Percentiles rank a stretch among this genome's conserved stretches.
These are phyloP conservation scores for Setipinna tenuifilis DNA, from an alignment of 2,797 vertebrate genomes.

Conservation along the genomic window DNA sequence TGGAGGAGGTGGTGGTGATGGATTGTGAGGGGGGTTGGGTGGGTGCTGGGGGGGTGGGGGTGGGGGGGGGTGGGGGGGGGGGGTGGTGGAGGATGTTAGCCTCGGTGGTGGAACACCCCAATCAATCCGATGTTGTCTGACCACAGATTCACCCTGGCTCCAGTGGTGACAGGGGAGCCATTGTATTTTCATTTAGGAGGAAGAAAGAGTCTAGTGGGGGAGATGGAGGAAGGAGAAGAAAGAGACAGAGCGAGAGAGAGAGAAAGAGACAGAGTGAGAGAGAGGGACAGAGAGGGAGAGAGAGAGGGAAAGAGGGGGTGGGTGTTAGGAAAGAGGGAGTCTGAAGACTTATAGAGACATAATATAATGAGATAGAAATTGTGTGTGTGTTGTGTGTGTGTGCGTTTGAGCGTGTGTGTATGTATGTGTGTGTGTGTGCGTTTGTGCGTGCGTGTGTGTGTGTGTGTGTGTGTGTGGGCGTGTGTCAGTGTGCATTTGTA, in stretches of 20 bases:
- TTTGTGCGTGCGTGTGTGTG: background rate
- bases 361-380: background rate
- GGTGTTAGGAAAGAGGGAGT: too few relatives aligned
- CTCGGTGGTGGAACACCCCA: background rate
- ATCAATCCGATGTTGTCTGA: background rate
- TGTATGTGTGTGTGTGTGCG: background rate
- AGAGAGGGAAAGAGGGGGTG: too few relatives aligned
- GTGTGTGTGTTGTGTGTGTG: background rate
- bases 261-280: background rate
- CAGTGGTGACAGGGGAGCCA: background rate
- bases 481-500: background rate
- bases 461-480: background rate
- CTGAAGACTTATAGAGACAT: background rate
- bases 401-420: too few relatives aligned
- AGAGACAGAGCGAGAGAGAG: background rate
- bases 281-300: background rate
- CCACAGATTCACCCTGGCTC: background rate
- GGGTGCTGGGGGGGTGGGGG: background rate
- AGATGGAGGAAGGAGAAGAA: background rate
- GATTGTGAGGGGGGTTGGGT: too few relatives aligned
- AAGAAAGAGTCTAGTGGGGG: background rate
- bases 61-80: background rate
- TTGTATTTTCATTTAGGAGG: conserved; percentile 10
- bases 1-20: too few relatives aligned
- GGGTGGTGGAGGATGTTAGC: background rate